These are phyloP conservation scores for Malacoraja senta DNA, from an alignment of 2,797 vertebrate genomes.

Conservation along the genomic window DNA sequence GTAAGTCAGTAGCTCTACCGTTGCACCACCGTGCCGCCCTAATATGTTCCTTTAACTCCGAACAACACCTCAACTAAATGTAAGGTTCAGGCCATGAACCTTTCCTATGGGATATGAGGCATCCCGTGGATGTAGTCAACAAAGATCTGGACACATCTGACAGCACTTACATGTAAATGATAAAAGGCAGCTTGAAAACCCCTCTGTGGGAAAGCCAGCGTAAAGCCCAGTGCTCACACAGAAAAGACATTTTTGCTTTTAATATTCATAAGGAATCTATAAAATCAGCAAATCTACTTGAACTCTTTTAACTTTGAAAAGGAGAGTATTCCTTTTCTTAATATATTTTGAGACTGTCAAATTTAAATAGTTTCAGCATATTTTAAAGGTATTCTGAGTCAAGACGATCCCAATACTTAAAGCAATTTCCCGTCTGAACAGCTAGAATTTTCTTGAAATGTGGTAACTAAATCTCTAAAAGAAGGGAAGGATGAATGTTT, in stretches of 20 bases:
- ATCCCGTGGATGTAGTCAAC: constrained; percentile 3
- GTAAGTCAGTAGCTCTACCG: no score
- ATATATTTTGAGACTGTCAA: constrained; percentile 13
- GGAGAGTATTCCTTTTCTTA: constrained; percentile 26
- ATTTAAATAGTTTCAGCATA: constrained; percentile 17
- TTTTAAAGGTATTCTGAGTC: neutral
- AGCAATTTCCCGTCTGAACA: constrained; percentile 11
- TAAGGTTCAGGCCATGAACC: neutral
- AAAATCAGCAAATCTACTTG: constrained; percentile 26
- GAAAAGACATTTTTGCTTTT: neutral
- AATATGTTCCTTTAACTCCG: neutral
- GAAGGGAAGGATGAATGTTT: constrained; percentile 23
- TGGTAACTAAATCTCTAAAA: constrained; percentile 31
- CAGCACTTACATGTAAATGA: neutral
- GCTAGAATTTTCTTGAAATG: constrained; percentile 32
- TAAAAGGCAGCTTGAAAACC: constrained; percentile 10
- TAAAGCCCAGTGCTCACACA: neutral
- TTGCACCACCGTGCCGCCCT: no score
- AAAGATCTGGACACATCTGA: neutral
- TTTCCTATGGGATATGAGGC: neutral
- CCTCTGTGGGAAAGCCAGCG: constrained; percentile 6
- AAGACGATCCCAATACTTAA: neutral
- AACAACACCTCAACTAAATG: neutral
- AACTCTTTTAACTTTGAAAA: constrained; percentile 34
- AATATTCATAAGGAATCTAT: constrained; percentile 33